Evolutionary conservation across 2,113 vertebrate species (phyloP).

Genomic region (Entosphenus tridentatus): DNA sequence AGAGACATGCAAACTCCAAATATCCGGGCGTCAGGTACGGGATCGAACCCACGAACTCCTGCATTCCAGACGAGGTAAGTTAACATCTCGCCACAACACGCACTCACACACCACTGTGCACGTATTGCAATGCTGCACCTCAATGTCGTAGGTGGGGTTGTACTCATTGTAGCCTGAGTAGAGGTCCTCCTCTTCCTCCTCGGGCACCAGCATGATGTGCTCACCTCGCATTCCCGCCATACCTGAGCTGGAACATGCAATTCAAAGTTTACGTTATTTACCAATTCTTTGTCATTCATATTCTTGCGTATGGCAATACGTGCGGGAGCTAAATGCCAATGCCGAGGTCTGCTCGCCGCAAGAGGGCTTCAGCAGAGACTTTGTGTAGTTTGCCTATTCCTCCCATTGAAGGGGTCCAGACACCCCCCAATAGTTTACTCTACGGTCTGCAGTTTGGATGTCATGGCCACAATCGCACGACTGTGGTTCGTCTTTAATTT

Average conservation of each 20-base stretch:
- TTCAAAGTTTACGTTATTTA: conserved; percentile 9
- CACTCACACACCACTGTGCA: no score
- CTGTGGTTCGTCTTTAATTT: no score
- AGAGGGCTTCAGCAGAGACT: not conserved
- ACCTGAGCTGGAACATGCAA: conserved; percentile 8
- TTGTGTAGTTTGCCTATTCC: not conserved
- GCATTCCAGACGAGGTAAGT: no score
- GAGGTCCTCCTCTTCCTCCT: conserved; percentile 60
- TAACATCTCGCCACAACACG: no score
- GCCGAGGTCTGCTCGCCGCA: not conserved
- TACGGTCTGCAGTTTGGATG: no score
- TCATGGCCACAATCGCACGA: no score
- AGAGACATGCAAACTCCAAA: no score
- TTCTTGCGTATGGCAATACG: conserved; percentile 6
- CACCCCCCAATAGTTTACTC: no score
- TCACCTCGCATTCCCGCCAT: conserved; percentile 40
- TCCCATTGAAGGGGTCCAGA: no score
- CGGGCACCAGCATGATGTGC: conserved; percentile 42
- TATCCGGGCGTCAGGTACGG: no score
- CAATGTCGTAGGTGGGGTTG: conserved; percentile 64
- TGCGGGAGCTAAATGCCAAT: no score
- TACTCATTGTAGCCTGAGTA: conserved; percentile 96
- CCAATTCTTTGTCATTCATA: not conserved
- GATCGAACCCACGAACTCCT: no score
- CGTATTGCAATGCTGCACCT: conserved; percentile 28